phyloP scores from a whole-genome alignment of 2,113 vertebrate genomes.

The Platysternon megacephalum region DNA sequence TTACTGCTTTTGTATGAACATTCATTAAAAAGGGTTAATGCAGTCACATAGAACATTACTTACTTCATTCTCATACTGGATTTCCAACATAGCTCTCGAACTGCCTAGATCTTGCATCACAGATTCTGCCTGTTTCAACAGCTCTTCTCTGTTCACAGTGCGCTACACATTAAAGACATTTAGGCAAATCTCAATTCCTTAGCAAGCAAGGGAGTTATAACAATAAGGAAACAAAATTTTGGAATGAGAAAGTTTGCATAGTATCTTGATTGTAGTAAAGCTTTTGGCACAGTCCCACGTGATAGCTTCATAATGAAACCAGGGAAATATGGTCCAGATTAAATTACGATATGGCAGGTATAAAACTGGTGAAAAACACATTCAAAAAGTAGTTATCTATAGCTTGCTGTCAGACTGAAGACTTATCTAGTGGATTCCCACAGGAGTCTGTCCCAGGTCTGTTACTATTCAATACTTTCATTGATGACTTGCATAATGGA shows the following conservation, averaged over 20 bases:
- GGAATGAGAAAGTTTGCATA: neutral
- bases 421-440: neutral
- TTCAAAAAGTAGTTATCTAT: neutral
- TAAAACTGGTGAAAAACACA: neutral
- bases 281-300: neutral
- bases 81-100: constrained; percentile 98
- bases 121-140: constrained; percentile 97
- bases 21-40: constrained; percentile 33
- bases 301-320: neutral
- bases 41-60: constrained; percentile 58
- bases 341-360: neutral
- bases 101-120: constrained; percentile 99
- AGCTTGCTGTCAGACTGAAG: neutral
- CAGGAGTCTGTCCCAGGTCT: neutral
- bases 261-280: neutral
- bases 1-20: neutral
- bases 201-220: constrained; percentile 38
- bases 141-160: constrained; percentile 98
- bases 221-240: neutral
- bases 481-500: neutral
- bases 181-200: constrained; percentile 29
- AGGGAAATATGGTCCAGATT: neutral
- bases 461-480: neutral
- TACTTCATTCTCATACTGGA: constrained; percentile 99
- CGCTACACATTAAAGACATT: constrained; percentile 81